Conservation (phyloP, 2,113 vertebrate species). For the Gobio gobio region DNA sequence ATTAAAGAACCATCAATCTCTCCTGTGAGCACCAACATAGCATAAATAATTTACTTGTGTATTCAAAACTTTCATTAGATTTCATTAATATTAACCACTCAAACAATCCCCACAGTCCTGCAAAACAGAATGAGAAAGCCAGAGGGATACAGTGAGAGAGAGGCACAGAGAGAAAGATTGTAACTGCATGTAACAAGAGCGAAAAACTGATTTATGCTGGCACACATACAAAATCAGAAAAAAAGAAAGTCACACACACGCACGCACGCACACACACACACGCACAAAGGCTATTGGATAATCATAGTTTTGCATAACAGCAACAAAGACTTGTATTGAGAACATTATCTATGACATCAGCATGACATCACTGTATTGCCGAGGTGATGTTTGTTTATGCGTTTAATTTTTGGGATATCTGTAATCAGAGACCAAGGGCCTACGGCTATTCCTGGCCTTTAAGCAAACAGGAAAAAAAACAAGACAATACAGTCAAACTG, state of each 20-base stretch:
- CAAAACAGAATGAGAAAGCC: neutral
- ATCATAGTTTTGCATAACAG: neutral
- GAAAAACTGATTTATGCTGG: neutral
- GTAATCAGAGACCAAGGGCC: neutral
- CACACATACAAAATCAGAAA: neutral
- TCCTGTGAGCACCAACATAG: neutral
- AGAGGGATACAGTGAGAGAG: neutral
- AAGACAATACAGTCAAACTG: neutral
- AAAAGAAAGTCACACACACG: neutral
- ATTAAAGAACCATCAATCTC: slow-evolving; percentile 33
- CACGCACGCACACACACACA: neutral
- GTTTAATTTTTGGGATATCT: neutral
- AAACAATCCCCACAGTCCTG: slow-evolving; percentile 29
- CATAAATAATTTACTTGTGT: slow-evolving; percentile 41
- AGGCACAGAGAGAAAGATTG: neutral
- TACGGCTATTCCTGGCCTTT: neutral
- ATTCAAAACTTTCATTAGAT: slow-evolving; percentile 40
- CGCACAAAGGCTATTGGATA: neutral
- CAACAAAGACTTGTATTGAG: slow-evolving; percentile 13
- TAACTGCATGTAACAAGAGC: neutral
- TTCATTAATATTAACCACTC: slow-evolving; percentile 43
- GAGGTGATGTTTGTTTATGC: neutral
- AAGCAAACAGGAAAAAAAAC: neutral
- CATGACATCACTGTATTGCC: slow-evolving; percentile 1
- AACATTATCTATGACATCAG: slow-evolving; percentile 1